Evolutionary conservation across 1,140 invertebrate species (phyloP).

Genomic region (Watersipora subatra): DNA sequence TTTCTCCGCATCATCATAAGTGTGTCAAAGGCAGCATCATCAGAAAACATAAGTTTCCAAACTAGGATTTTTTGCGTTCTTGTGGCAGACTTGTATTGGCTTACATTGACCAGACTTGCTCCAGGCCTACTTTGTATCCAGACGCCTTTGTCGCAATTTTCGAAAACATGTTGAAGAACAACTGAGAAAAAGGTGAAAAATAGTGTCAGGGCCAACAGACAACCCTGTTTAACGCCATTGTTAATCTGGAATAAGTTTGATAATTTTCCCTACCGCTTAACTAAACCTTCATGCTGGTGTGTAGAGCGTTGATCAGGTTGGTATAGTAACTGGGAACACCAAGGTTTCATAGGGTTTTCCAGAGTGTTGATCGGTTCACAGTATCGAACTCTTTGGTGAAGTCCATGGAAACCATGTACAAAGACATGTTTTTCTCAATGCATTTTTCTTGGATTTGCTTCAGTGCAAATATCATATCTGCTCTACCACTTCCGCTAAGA

Average conservation of each 20-base stretch:
- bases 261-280: not conserved
- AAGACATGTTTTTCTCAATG: not conserved
- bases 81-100: too few relatives aligned
- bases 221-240: constrained; percentile 7
- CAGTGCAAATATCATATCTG: constrained; percentile 12
- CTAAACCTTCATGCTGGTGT: not conserved
- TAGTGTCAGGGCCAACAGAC: constrained; percentile 9
- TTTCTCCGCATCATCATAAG: too few relatives aligned
- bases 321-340: constrained; percentile 1
- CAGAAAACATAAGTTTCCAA: too few relatives aligned
- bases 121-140: constrained; percentile 4
- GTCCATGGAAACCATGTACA: constrained; percentile 13
- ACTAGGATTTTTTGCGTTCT: too few relatives aligned
- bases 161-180: not conserved
- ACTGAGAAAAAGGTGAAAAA: constrained; percentile 9
- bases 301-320: constrained; percentile 4
- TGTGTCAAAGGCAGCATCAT: too few relatives aligned
- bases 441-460: constrained; percentile 14
- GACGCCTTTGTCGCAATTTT: constrained; percentile 5
- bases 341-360: constrained; percentile 5
- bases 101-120: constrained; percentile 4
- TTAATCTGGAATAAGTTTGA: not conserved
- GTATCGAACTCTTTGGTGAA: constrained; percentile 11
- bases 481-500: constrained; percentile 7
- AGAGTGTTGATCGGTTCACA: constrained; percentile 1